Base-by-base conservation (phyloP, 37 sponge, comb jelly and placozoan species). In the Ephydatia muelleri region DNA sequence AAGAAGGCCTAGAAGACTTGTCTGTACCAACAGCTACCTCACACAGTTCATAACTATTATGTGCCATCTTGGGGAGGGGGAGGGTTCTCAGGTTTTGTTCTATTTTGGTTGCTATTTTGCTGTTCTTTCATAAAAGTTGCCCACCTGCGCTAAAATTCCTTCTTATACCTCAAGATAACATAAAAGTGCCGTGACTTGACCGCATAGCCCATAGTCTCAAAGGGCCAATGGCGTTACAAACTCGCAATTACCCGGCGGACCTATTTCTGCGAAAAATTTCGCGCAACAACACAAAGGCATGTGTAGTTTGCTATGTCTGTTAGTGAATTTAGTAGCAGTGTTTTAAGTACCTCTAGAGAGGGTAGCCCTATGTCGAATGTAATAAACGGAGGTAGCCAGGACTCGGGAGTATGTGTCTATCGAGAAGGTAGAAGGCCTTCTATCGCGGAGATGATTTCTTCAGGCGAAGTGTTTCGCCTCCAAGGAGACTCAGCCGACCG, bases 361-460 rank as follows among this genome's bases (percentile, higher is more conserved):
- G 57, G 57, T 57, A 57, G 57, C 16, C 57, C 57, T 11, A 57
- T 57, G 57, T 57, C 57, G 19, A 57, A 57, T 57, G 16, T 14
- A 57, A 21, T 57, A 57, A 4, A 57, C 57, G 57, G 57, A 57
- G 19, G 57, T 57, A 57, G 57, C 19, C 57, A 57, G 57, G 57
- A 57, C 57, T 57, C 57, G 57, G 57, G 57, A 1, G 57, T 57
- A 14, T 57, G 12, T 57, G 57, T 57, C 19, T 21, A 57, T 14
- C 57, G 57, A 57, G 57, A 57, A 57, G 57, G 57, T 19, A 77
- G 88, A 35, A 69, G 88, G 14, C 83, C 88, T 33, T 88, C 88
- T 36, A 82, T 88, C n/a, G 83, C 69, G 13, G 83, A 82, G 26
- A 82, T 75, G 75, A 38, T 87, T 19, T 69, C 75, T 68, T 67